Evolutionary conservation across 2,888 invertebrate genomes (phyloP), one percentile per base, ranked within the genome.

Genomic region (Dendrolimus houi): DNA sequence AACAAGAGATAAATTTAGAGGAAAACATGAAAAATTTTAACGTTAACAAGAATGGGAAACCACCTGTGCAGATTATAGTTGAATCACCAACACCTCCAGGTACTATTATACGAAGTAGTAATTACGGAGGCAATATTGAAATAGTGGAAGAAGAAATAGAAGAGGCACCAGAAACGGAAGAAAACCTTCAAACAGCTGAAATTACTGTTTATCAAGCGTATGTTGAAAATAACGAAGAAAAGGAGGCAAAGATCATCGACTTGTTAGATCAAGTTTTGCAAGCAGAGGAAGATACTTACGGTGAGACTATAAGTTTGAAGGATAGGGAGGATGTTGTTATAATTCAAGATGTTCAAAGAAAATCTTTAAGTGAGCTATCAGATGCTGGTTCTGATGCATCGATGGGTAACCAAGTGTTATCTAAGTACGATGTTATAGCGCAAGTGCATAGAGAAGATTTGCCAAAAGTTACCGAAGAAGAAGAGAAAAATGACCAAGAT

Each of bases 361-460:
- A 86, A 63, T 87, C 88, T 10, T 66, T 86, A 10, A 81, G 87
- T 64, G 86, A 88, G 59, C 62, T 88, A 57, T 89, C 88, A 57
- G 88, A 87, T 67, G 86, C 87, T 14, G 88, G 82, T 17, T 90
- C 88, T 52, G 87, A 88, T 56, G 85, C 82, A 73, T 89, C 90
- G 55, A 67, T 83, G 64, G 79, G 83, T 77, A 83, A 74, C 79
- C 85, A 81, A 69, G 83, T 74, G 53, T 81, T 87, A 81, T 86
- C 90, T 66, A 89, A 91, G 79, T 92, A 92, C 74, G 91, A 91
- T 78, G 92, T 92, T 40, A 84, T 92, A 67, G 92, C 87, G 59
- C 89, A 91, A 79, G 91, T 92, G 12, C 92, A 92, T 67, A 86
- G 92, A 74, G 92, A 92, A 73, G 92, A 92, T 77, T 77, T 89